Evolutionary conservation across 2,888 invertebrate species (phyloP).

Genomic region (Scaptomyza parva): DNA sequence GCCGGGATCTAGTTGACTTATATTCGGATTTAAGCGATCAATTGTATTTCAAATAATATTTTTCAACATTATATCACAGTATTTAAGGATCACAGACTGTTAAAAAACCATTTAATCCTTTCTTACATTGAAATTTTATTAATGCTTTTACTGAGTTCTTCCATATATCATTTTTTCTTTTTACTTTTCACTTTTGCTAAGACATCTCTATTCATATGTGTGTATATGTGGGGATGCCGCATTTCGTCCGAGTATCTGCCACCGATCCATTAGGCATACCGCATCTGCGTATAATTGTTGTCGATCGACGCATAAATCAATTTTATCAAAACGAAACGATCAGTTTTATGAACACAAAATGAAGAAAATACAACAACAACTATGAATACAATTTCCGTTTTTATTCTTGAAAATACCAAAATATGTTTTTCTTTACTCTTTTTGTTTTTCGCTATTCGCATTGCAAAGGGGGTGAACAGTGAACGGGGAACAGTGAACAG

Average conservation of each 20-base stretch:
- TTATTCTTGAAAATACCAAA: constrained; percentile 36
- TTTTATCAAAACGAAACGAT: constrained; percentile 80
- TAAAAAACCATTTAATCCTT: neutral
- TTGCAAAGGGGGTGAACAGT: constrained; percentile 35
- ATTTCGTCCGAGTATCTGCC: constrained; percentile 40
- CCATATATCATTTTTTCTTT: neutral
- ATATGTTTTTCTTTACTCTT: constrained; percentile 54
- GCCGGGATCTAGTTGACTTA: no score
- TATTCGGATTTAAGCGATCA: no score
- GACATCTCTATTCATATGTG: neutral
- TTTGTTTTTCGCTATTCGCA: constrained; percentile 62
- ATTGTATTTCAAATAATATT: neutral
- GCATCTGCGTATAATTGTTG: constrained; percentile 80
- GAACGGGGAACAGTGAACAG: no score
- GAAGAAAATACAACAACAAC: constrained; percentile 37
- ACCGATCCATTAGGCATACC: constrained; percentile 81
- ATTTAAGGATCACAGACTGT: neutral
- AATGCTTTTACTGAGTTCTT: constrained; percentile 1
- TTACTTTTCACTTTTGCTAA: neutral
- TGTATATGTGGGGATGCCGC: constrained; percentile 8
- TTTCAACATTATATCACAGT: neutral
- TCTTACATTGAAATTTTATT: neutral
- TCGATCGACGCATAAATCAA: constrained; percentile 80
- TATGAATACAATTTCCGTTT: constrained; percentile 71
- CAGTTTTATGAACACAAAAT: constrained; percentile 76